Conservation (phyloP, 1,140 invertebrate species). For the Portunus trituberculatus region DNA sequence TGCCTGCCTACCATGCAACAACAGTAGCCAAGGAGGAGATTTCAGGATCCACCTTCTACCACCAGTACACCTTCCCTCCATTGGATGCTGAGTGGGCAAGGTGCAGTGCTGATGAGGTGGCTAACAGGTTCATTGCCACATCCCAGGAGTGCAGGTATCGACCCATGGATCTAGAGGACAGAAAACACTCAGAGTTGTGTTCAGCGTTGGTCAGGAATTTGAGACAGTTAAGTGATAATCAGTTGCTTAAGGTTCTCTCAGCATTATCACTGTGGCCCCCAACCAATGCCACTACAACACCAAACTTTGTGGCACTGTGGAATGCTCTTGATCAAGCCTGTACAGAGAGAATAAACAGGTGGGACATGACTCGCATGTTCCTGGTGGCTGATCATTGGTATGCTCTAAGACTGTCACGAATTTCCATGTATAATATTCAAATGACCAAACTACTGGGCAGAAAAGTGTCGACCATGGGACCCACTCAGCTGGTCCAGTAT, state of each 20-base stretch:
- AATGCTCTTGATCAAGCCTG: constrained; percentile 74
- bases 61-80: constrained; percentile 48
- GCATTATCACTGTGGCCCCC: constrained; percentile 75
- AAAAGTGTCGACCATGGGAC: constrained; percentile 68
- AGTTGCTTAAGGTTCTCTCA: constrained; percentile 71
- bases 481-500: constrained; percentile 76
- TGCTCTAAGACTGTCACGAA: constrained; percentile 69
- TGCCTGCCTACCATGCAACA: constrained; percentile 76
- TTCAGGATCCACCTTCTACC: constrained; percentile 24
- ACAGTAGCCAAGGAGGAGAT: constrained; percentile 59
- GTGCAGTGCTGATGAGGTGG: constrained; percentile 69
- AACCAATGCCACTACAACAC: constrained; percentile 52
- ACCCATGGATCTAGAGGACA: constrained; percentile 72
- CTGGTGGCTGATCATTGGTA: constrained; percentile 77
- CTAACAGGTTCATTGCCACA: constrained; percentile 71
- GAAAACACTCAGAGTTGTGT: constrained; percentile 57
- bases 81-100: constrained; percentile 59
- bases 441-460: constrained; percentile 68
- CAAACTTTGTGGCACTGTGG: constrained; percentile 76
- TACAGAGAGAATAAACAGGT: constrained; percentile 65
- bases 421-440: constrained; percentile 68
- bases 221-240: constrained; percentile 66
- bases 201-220: constrained; percentile 52
- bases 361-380: constrained; percentile 74
- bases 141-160: constrained; percentile 67